Base-by-base conservation (phyloP, 2,797 vertebrate species). In the Myripristis murdjan region DNA sequence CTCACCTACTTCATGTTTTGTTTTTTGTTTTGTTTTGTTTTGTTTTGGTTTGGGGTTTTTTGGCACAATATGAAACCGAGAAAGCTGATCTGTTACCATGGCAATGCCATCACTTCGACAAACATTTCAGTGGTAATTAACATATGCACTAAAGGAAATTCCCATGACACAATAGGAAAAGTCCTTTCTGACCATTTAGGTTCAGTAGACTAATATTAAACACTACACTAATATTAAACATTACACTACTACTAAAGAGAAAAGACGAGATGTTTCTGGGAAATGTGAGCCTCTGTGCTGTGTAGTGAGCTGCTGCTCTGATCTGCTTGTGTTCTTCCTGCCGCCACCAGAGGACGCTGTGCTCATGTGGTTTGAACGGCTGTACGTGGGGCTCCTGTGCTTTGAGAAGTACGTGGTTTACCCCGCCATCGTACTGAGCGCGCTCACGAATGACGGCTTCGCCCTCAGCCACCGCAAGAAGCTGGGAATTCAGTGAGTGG, bases 311-410 rank as follows among this genome's bases (percentile, higher is more conserved):
- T 31, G 20, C 46, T 16, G n/a, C 20, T 55, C 10, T 63, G 3
- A 47, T 58, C 31, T 53, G 8, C 4, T 12, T 52, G 47, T 70
- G n/a, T 26, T 28, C 1, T 22, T 22, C 9, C 59, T 95, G 22
- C 46, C 4, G 53, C 23, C 46, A 10, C 70, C 94, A 99, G 98
- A 96, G 91, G 94, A 97, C 0, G 96, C 97, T 63, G 96, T 96
- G 83, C 87, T 99, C 87, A 99, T 98, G 97, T 99, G 98, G 98
- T 99, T 98, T 59, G 98, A 99, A 94, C 95, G 96, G n/a, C 94
- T 98, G 16, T 97, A 98, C 44, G 96, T 98, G 73, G 97, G 98
- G 83, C 97, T 99, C 52, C 93, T 98, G 85, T 97, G 95, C 87
- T 97, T 99, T 73, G 98, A 99, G 93, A 99, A 99, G 90, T 99